Base-by-base conservation (phyloP, 2,113 vertebrate species). In the Clinocottus analis region DNA sequence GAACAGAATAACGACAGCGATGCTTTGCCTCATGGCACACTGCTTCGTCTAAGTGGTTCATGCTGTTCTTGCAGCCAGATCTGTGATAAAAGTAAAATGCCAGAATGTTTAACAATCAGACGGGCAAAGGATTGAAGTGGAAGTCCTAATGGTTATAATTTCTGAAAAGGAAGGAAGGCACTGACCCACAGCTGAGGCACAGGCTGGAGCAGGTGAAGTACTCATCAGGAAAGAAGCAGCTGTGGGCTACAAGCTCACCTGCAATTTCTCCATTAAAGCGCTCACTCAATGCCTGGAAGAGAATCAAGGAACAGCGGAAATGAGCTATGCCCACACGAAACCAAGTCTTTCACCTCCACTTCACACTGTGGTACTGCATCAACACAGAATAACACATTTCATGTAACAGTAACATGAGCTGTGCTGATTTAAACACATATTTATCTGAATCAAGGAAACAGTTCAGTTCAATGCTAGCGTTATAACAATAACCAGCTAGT, bases 211-310 rank as follows among this genome's bases (percentile, higher is more conserved):
- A 99, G 65, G 98, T 99, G 92, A 99, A 99, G 93, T 99, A 99
- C 82, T 99, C 98, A 79, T 99, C 98, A 11, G 98, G 98, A 79
- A 99, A 99, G 87, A 99, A 99, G 83, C 97, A 99, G 92, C 96
- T 99, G 85, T 97, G 96, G 3, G 96, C 95, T 83, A 97, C 96
- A 78, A 97, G 94, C 79, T 99, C 97, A 88, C 98, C 97, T 0
- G 96, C 91, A 59, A 99, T 99, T 83, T 99, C 98, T 39, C 97
- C 98, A 65, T 96, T 98, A 89, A 99, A 99, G 67, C 98, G 96
- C 81, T 99, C 97, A 35, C 98, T 99, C 84, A 99, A 67, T n/a
- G 98, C 98, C 98, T 98, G 89, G 1, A 43, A 47, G 14, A 55
- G 66, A 77, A 83, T 49, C 33, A 79, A 60, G 11, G 7, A 75